Base-by-base conservation (phyloP, 2,113 vertebrate genomes). In the Otus sunia region DNA sequence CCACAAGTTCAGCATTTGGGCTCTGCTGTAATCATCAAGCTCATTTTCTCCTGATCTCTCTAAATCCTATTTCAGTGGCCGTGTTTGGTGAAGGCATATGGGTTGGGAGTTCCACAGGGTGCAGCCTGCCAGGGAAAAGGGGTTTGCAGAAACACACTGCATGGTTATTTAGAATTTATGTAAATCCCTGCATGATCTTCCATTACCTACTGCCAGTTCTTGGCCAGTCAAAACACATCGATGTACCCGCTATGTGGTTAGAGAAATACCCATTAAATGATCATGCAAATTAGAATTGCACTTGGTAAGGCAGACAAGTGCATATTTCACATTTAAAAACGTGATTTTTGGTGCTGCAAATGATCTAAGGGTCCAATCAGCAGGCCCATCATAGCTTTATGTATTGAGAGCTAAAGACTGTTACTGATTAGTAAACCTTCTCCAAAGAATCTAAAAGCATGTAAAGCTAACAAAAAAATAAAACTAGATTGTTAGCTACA, bases 351-450 rank as follows among this genome's bases (percentile, higher is more conserved):
- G 29, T 18, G 23, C 47, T 20, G 30, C 7, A 58, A 59, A 34
- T 9, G 13, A 49, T 18, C 29, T 15, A n/a, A 21, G 27, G 43
- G 36, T 26, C n/a, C 30, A 22, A 30, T 30, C 77, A 55, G 19
- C 22, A 77, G 43, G 64, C 14, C 19, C 3, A 2, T 9, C 15
- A 21, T 8, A 64, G 13, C 18, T 56, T 63, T 12, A 55, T 0
- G 0, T 37, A 21, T 10, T 2, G 0, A 63, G 37, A 66, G 18
- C 12, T 66, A 53, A 72, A 52, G 41, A 5, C 21, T 30, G 19
- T 12, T 27, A 60, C 37, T 12, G 14, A 50, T 34, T 2, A 45
- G 29, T 6, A 74, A 69, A 26, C 5, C 12, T 60, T 25, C 49
- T 71, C 29, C 36, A 15, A 47, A 34, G 18, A 47, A 10, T 29